Base-by-base conservation (phyloP, 2,888 invertebrate genomes). In the Epinotia brunnichana region DNA sequence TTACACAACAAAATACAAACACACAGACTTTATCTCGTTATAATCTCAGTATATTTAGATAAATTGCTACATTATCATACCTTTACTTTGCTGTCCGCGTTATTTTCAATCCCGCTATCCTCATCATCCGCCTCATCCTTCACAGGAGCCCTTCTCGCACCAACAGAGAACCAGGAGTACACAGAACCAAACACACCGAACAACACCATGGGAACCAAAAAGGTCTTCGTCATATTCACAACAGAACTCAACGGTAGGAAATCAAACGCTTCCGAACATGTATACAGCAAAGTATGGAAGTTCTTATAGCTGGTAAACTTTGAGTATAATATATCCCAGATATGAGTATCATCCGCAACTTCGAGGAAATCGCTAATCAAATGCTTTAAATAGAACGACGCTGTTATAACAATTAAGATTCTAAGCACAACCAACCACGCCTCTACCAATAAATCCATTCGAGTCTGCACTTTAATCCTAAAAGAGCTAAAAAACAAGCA, bases 241-340 rank as follows among this genome's bases (percentile, higher is more conserved):
- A 95, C 82, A 0, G 95, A 92, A 24, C 87, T 91, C 63, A 90
- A 84, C 0, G 95, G 95, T 59, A 97, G 83, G 81, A 96, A 97
- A 81, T 96, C 96, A 82, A 97, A 97, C 73, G 96, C 97, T 0
- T 94, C 93, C 0, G 96, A 95, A 84, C 97, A 97, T 0, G 96
- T 96, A 80, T 97, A 97, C 2, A 97, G 85, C 82, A 96, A 85
- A 0, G 97, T 96, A 81, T 97, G 96, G 81, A 97, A 97, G 76
- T 94, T 95, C 78, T 94, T 94, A 81, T 94, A 96, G 77, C 93
- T 86, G 0, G 94, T 94, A 68, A 97, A 94, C 83, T 97, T 97
- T 0, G 97, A 94, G 67, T 90, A 90, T 2, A 97, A 86, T 19
- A 97, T 94, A 74, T 96, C 95, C 85, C 95, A 95, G 4, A 97